Evolutionary conservation across 1,140 invertebrate species (phyloP).

Genomic region (Heliconius hewitsoni): DNA sequence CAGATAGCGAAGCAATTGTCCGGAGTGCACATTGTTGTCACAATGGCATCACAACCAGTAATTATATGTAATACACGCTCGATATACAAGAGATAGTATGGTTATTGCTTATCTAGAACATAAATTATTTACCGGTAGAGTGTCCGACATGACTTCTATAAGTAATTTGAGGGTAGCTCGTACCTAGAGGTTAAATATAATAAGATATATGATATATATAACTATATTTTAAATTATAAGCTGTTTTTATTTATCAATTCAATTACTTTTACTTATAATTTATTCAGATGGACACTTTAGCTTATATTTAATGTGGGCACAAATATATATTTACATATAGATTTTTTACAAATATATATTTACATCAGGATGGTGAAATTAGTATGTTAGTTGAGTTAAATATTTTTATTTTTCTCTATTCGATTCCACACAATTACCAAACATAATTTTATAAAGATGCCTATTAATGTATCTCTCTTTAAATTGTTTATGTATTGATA

Average conservation of each 20-base stretch:
- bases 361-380: background rate
- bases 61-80: conserved; percentile 5
- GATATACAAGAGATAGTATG: background rate
- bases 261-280: no score
- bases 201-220: background rate
- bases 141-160: background rate
- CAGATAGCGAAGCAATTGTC: conserved; percentile 49
- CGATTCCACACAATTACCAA: no score
- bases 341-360: no score
- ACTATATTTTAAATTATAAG: background rate
- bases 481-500: no score
- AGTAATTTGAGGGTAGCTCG: background rate
- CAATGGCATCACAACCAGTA: conserved; percentile 10
- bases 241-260: background rate
- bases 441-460: no score
- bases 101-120: conserved; percentile 11
- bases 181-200: background rate
- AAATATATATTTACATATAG: background rate
- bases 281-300: no score
- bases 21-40: conserved; percentile 56
- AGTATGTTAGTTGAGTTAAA: no score
- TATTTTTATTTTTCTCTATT: no score
- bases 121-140: background rate
- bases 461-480: no score
- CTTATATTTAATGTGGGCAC: no score